These are phyloP conservation scores for Maniola jurtina DNA, from an alignment of 1,140 invertebrate species.

Conservation along the genomic window DNA sequence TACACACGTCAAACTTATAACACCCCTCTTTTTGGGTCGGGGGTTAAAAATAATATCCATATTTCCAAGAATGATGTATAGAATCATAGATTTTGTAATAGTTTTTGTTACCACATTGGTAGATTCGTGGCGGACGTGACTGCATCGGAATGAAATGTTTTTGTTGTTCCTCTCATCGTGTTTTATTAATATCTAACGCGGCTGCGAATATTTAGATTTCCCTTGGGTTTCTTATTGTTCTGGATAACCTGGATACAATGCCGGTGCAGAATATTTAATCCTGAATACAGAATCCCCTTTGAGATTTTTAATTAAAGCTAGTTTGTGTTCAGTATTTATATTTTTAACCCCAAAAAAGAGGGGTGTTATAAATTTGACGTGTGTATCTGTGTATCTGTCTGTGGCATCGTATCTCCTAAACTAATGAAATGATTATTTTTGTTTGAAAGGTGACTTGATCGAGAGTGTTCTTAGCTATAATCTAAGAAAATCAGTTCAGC, in stretches of 20 bases:
- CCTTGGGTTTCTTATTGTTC: slow-evolving; percentile 20
- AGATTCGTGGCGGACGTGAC: background rate
- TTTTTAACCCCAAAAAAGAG: too few species aligned
- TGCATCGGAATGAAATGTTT: background rate
- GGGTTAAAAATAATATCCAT: background rate
- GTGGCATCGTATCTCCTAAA: too few species aligned
- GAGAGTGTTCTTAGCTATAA: too few species aligned
- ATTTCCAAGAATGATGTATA: background rate
- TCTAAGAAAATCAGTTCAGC: too few species aligned
- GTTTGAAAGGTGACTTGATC: too few species aligned
- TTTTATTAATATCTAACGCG: slow-evolving; percentile 15
- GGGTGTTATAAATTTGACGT: too few species aligned
- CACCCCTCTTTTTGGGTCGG: too few species aligned
- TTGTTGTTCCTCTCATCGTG: background rate
- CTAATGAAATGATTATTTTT: too few species aligned
- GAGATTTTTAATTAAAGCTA: slow-evolving; percentile 15
- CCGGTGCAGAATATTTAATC: slow-evolving; percentile 17
- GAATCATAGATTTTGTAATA: background rate
- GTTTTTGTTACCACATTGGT: background rate
- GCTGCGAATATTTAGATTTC: slow-evolving; percentile 27
- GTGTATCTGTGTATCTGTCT: too few species aligned
- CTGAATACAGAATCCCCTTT: background rate
- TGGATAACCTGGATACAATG: slow-evolving; percentile 13
- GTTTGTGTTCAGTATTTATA: too few species aligned
- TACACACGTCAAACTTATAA: too few species aligned